phyloP scores from a whole-genome alignment of 2,113 vertebrate species.

The Tringa solitaria region DNA sequence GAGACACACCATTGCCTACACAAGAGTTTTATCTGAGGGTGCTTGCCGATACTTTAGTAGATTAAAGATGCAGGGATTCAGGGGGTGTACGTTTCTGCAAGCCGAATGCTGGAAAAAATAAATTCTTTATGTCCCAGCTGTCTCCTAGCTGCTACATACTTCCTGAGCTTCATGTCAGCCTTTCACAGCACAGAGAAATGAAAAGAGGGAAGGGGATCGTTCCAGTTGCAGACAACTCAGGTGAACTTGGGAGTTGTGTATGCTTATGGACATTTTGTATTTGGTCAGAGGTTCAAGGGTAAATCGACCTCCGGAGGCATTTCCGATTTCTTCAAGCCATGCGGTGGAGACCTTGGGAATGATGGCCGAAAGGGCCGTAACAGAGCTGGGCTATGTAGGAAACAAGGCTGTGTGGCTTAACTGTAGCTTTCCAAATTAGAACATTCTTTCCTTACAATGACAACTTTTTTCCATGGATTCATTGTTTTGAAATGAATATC shows the following conservation, averaged over 20 bases:
- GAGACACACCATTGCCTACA: neutral
- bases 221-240: neutral
- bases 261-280: neutral
- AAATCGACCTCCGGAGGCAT: neutral
- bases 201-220: neutral
- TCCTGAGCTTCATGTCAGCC: neutral
- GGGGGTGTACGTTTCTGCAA: rapidly evolving
- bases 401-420: neutral
- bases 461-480: neutral
- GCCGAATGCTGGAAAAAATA: neutral
- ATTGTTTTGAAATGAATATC: neutral
- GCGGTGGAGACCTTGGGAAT: neutral
- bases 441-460: neutral
- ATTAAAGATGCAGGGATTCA: neutral
- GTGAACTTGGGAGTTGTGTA: neutral
- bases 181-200: neutral
- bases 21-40: neutral
- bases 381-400: neutral
- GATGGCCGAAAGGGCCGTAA: neutral
- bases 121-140: neutral
- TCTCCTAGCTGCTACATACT: neutral
- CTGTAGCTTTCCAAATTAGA: neutral
- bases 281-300: neutral
- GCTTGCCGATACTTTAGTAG: neutral
- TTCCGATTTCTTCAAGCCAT: neutral